Percentiles rank a stretch among this genome's conserved stretches.
phyloP scores from a whole-genome alignment of 2,888 invertebrate genomes.

The Beris morrisii region DNA sequence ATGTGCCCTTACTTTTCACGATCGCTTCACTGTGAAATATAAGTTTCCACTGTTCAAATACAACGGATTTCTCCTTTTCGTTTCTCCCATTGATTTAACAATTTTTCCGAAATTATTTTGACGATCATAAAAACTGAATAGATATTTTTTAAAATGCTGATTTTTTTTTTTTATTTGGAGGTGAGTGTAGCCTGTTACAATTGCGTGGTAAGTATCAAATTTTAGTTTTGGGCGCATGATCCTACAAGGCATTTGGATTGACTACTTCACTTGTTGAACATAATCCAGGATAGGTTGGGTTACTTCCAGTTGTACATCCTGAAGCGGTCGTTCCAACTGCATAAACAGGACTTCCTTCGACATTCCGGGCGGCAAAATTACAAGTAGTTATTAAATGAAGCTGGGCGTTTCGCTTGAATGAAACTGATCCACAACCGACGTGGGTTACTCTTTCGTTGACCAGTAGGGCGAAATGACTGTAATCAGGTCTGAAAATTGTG shows the following conservation, averaged over 20 bases:
- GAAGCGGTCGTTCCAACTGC: conserved; percentile 38
- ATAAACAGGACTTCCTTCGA: conserved; percentile 40
- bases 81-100: too few species aligned
- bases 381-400: conserved; percentile 33
- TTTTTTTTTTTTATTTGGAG: too few species aligned
- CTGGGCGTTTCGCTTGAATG: neutral
- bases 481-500: conserved; percentile 33
- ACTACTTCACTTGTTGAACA: conserved; percentile 42
- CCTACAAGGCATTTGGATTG: conserved; percentile 33
- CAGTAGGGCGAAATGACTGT: conserved; percentile 42
- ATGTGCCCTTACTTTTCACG: too few species aligned
- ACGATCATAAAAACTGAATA: too few species aligned
- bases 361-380: conserved; percentile 43
- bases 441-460: conserved; percentile 21
- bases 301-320: conserved; percentile 38
- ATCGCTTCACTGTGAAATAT: too few species aligned
- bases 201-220: too few species aligned
- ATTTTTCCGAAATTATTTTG: too few species aligned
- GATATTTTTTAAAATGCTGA: too few species aligned
- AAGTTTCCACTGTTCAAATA: too few species aligned
- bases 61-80: too few species aligned
- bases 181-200: too few species aligned
- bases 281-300: conserved; percentile 34
- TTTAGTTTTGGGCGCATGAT: too few species aligned
- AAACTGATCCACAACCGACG: neutral